Conservation (phyloP, 2,113 vertebrate species). For the Tretioscincus oriximinensis region DNA sequence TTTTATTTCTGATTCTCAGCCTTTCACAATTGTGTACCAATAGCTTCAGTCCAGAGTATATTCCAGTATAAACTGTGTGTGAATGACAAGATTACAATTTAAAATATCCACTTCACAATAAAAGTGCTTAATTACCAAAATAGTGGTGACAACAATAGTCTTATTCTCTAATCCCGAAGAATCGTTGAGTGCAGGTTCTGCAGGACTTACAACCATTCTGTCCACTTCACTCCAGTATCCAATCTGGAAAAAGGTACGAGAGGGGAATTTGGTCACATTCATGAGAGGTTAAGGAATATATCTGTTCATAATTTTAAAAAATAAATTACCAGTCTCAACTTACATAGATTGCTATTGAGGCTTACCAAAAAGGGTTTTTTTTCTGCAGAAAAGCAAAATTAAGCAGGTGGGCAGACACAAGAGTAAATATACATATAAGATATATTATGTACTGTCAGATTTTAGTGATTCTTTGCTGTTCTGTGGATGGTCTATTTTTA, state of each 20-base stretch:
- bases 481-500: background rate
- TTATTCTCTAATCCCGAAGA: constrained; percentile 96
- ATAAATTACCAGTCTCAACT: background rate
- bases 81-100: constrained; percentile 33
- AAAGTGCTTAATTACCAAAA: constrained; percentile 86
- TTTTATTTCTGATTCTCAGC: constrained; percentile 40
- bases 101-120: constrained; percentile 52
- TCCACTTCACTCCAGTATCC: constrained; percentile 98
- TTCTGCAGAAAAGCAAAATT: background rate
- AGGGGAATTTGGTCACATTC: constrained; percentile 39
- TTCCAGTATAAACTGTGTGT: constrained; percentile 3
- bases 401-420: background rate
- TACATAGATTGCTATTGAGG: background rate
- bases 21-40: constrained; percentile 12
- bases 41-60: constrained; percentile 38
- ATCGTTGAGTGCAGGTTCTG: constrained; percentile 89
- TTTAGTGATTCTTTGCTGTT: background rate
- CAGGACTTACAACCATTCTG: constrained; percentile 96
- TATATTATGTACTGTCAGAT: background rate
- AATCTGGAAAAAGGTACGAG: constrained; percentile 80
- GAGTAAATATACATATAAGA: background rate
- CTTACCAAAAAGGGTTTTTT: background rate
- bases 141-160: constrained; percentile 97
- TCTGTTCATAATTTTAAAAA: background rate
- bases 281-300: constrained; percentile 32